Evolutionary conservation across 2,113 vertebrate species (phyloP).

Genomic region (Dicentrarchus labrax): DNA sequence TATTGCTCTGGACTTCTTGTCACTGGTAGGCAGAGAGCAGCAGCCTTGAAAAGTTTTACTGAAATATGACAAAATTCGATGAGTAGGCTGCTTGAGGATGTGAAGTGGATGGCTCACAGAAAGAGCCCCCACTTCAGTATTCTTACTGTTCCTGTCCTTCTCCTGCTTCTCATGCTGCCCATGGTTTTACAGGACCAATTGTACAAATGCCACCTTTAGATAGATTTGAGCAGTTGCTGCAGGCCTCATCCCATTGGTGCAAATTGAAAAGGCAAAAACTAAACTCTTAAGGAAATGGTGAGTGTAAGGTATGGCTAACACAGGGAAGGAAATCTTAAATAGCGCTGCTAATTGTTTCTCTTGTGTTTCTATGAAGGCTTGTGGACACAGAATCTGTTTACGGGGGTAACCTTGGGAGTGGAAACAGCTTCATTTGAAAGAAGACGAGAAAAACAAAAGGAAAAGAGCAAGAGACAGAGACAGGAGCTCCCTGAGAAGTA

Average conservation of each 20-base stretch:
- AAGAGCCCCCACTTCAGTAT: slow-evolving; percentile 45
- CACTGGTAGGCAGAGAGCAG: slow-evolving; percentile 26
- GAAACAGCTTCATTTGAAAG: slow-evolving; percentile 20
- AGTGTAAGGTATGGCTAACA: too few species aligned
- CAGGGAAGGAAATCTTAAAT: background rate
- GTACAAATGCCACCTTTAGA: slow-evolving; percentile 11
- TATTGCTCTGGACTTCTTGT: slow-evolving; percentile 11
- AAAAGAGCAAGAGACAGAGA: background rate
- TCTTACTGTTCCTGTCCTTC: slow-evolving; percentile 7
- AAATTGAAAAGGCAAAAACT: too few species aligned
- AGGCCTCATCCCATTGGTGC: background rate
- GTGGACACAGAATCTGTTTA: background rate
- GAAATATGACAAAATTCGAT: slow-evolving; percentile 54
- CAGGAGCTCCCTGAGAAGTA: slow-evolving; percentile 24
- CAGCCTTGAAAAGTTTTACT: slow-evolving; percentile 62
- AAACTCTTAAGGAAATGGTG: too few species aligned
- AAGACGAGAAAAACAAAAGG: background rate
- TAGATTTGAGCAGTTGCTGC: slow-evolving; percentile 14
- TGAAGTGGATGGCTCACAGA: slow-evolving; percentile 49
- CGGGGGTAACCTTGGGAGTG: slow-evolving; percentile 32
- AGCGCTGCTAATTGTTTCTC: background rate
- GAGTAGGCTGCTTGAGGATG: slow-evolving; percentile 32
- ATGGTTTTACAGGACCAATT: slow-evolving; percentile 34
- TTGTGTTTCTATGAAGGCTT: slow-evolving; percentile 21
- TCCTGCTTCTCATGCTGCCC: slow-evolving; percentile 6